Evolutionary conservation across 2,113 vertebrate genomes (phyloP), one percentile per base, ranked within the genome.

Genomic region (Myotis davidii): DNA sequence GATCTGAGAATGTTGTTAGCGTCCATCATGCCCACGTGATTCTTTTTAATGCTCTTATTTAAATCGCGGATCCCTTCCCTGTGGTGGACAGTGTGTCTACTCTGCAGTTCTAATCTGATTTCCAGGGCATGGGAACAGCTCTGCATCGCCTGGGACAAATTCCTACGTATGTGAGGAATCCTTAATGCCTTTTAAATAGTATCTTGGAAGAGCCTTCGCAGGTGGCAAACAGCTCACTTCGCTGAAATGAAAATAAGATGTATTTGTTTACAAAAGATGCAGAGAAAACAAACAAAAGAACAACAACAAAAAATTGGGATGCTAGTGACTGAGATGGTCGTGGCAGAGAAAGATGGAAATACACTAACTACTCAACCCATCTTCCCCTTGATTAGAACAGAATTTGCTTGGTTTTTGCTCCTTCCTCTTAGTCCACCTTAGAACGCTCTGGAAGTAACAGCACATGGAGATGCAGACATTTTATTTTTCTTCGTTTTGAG

Each of bases 361-460:
- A 6, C 0, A 2, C 11, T 4, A 6, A 42, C 9, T 45, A 0
- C 8, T 3, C 6, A 45, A 0, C 10, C n/a, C 29, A 48, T 21
- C 5, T 1, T 10, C 6, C 7, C 7, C 17, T 7, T 6, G 1
- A 6, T n/a, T 32, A 29, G 29, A 32, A 27, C 52, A 3, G 20
- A 85, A 45, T 45, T 27, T 0, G 27, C 29, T 1, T 10, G 27
- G 18, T 16, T 39, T 39, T 59, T 42, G 7, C 12, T 39, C 12
- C 42, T 32, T 3, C 9, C 39, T 69, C 69, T 77, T 20, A 48
- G 74, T 34, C 20, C 17, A 39, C 32, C 2, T 72, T 37, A 76
- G 82, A 17, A 14, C 50, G 10, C 3, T 67, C 74, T 81, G 34
- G 54, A 81, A 54, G 48, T 34, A 82, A 77, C 32, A 37, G 50